A percentile compares a stretch with the other conserved stretches of the same genome.
Conservation (phyloP, 2,797 vertebrate species). For the Morelia viridis region DNA sequence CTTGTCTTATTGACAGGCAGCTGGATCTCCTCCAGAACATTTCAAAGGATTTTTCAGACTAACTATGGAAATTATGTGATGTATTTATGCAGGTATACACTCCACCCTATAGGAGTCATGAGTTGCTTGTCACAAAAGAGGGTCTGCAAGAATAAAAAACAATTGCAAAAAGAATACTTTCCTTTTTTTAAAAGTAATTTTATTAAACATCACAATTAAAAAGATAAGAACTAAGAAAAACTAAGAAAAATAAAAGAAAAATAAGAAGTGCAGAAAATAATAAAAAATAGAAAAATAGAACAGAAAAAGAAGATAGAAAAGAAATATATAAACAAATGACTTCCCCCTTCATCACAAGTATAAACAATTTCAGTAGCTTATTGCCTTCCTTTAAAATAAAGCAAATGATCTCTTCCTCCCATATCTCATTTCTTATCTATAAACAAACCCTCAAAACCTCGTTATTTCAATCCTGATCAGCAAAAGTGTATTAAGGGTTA, state of each 20-base stretch:
- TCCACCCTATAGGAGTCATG: constrained; percentile 16
- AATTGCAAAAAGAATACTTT: neutral
- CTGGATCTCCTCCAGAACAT: constrained; percentile 47
- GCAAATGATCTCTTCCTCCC: neutral
- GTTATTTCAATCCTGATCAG: neutral
- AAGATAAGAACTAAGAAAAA: neutral
- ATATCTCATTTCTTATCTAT: neutral
- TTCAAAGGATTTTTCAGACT: constrained; percentile 26
- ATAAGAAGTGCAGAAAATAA: neutral
- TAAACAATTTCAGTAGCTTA: neutral
- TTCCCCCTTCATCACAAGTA: neutral
- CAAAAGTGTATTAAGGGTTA: neutral
- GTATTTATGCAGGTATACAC: constrained; percentile 28
- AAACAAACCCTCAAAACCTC: neutral
- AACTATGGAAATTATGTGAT: neutral
- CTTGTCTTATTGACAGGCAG: constrained; percentile 35
- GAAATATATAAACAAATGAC: neutral
- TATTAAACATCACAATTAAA: neutral
- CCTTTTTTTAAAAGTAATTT: neutral
- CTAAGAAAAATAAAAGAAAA: neutral
- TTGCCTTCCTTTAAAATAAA: neutral
- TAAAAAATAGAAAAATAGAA: neutral
- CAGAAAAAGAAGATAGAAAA: neutral
- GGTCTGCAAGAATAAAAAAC: neutral
- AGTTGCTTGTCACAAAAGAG: neutral